Conservation (phyloP, 2,797 vertebrate genomes). For the Cynodonichthys magdalenae region DNA sequence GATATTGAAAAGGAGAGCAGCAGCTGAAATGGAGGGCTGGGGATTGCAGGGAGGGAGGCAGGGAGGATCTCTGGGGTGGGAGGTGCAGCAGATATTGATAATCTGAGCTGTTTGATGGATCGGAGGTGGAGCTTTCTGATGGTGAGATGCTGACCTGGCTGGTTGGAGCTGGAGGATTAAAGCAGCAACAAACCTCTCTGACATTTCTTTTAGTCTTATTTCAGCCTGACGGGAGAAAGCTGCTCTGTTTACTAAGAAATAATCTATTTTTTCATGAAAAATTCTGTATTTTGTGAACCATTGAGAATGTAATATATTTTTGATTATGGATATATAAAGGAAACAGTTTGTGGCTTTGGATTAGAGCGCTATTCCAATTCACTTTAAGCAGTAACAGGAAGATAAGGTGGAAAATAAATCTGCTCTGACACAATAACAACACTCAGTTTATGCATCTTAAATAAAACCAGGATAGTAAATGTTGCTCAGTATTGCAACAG, state of each 20-base stretch:
- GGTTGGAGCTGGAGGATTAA: slow-evolving; percentile 32
- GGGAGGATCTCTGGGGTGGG: slow-evolving; percentile 45
- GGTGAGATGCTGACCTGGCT: slow-evolving; percentile 41
- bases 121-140: slow-evolving; percentile 62
- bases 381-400: slow-evolving; percentile 6
- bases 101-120: slow-evolving; percentile 68
- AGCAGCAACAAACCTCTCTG: slow-evolving; percentile 16
- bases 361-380: slow-evolving; percentile 23
- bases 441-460: not conserved
- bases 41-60: slow-evolving; percentile 41
- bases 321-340: slow-evolving; percentile 41
- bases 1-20: slow-evolving; percentile 30
- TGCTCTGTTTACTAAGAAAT: slow-evolving; percentile 14
- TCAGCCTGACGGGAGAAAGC: slow-evolving; percentile 7
- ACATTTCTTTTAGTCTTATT: slow-evolving; percentile 22
- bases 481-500: too few species aligned
- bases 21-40: slow-evolving; percentile 38
- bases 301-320: slow-evolving; percentile 56
- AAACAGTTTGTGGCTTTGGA: slow-evolving; percentile 11
- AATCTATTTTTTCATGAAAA: slow-evolving; percentile 25
- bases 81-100: slow-evolving; percentile 68
- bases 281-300: slow-evolving; percentile 44
- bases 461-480: not conserved
- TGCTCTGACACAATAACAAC: slow-evolving; percentile 13
- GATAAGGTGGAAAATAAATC: slow-evolving; percentile 12